Conservation (phyloP, 1,140 invertebrate species). For the Cecropterus lyciades region DNA sequence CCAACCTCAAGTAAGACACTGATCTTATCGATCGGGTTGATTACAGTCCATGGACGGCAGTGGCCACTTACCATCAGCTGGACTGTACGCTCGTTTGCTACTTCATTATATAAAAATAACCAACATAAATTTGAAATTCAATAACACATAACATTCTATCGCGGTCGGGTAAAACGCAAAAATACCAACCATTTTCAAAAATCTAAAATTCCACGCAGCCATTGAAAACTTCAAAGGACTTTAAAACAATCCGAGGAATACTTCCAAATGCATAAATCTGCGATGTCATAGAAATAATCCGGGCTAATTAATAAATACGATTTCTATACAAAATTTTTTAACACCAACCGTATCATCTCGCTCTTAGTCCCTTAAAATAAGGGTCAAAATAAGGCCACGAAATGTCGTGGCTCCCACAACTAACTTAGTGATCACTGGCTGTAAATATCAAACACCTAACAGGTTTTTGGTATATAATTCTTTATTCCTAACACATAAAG, state of each 20-base stretch:
- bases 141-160: too few relatives aligned
- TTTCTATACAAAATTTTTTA: neutral
- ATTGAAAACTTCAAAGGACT: neutral
- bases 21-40: too few relatives aligned
- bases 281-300: constrained; percentile 10
- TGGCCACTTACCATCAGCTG: too few relatives aligned
- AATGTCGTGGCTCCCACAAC: neutral
- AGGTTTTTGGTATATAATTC: neutral
- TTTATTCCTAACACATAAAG: neutral
- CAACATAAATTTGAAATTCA: too few relatives aligned
- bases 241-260: neutral
- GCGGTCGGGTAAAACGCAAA: too few relatives aligned
- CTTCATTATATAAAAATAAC: too few relatives aligned
- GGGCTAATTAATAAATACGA: constrained; percentile 1
- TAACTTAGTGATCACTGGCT: neutral
- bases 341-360: neutral
- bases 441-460: neutral
- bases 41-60: too few relatives aligned
- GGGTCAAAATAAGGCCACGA: neutral
- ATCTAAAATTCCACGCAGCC: neutral
- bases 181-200: neutral
- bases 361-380: neutral
- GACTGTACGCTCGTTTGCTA: too few relatives aligned
- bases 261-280: constrained; percentile 1
- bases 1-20: too few relatives aligned